Conservation (phyloP, 2,113 vertebrate species). For the Aptenodytes forsteri region DNA sequence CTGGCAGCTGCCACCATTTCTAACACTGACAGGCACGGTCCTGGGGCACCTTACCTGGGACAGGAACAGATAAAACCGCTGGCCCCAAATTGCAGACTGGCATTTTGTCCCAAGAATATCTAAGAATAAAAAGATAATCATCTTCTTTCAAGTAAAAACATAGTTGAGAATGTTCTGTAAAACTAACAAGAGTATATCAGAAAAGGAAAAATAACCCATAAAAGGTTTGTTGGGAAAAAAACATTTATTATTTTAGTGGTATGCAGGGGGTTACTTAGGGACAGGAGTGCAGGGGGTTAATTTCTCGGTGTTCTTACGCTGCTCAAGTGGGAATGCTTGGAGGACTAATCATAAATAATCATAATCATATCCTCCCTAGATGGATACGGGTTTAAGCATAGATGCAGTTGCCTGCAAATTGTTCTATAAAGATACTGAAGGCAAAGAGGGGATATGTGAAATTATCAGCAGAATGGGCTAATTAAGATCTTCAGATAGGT, state of each 20-base stretch:
- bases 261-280: background rate
- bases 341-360: conserved; percentile 55
- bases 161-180: background rate
- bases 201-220: background rate
- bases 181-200: background rate
- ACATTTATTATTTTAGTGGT: background rate
- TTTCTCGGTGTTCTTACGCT: background rate
- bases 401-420: conserved; percentile 10
- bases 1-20: background rate
- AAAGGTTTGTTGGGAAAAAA: background rate
- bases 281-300: background rate
- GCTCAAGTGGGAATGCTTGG: conserved; percentile 25
- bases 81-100: background rate
- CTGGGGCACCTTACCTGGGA: background rate
- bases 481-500: conserved; percentile 64
- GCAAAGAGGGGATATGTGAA: conserved; percentile 38
- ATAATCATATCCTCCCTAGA: conserved; percentile 49
- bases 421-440: conserved; percentile 39
- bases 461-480: conserved; percentile 48
- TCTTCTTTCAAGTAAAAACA: background rate
- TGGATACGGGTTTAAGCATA: conserved; percentile 34
- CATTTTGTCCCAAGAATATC: background rate
- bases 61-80: accelerated
- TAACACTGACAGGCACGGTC: background rate
- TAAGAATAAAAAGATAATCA: background rate